Conservation (phyloP, 1,140 invertebrate species). For the Neoseiulus cucumeris region DNA sequence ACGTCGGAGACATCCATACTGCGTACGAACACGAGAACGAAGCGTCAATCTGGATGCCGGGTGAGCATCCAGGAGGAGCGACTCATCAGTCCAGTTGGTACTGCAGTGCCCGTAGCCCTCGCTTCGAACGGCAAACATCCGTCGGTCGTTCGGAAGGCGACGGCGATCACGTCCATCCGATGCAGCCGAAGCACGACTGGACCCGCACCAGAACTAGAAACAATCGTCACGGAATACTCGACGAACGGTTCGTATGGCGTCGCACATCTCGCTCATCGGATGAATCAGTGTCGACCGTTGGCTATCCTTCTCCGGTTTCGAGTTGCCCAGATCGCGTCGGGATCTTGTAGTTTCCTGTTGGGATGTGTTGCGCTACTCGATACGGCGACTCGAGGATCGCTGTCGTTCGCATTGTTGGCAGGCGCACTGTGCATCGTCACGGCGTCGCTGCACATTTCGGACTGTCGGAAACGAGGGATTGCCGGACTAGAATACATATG, state of each 20-base stretch:
- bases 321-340: background rate
- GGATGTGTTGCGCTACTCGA: conserved; percentile 3
- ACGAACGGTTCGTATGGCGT: background rate
- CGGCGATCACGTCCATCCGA: too few relatives aligned
- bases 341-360: background rate
- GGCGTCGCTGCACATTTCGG: background rate
- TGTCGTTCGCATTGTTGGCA: background rate
- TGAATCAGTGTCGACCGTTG: background rate
- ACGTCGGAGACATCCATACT: too few relatives aligned
- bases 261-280: background rate
- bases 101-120: too few relatives aligned
- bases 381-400: background rate
- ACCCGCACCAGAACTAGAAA: background rate
- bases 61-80: too few relatives aligned
- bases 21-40: too few relatives aligned
- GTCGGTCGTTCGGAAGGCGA: too few relatives aligned
- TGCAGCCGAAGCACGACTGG: background rate
- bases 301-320: background rate
- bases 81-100: too few relatives aligned
- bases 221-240: background rate
- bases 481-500: background rate
- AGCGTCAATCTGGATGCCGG: too few relatives aligned
- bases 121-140: too few relatives aligned
- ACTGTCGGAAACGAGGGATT: background rate
- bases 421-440: background rate